Conservation (phyloP, 2,888 invertebrate species). For the Tenthredo mesomela region DNA sequence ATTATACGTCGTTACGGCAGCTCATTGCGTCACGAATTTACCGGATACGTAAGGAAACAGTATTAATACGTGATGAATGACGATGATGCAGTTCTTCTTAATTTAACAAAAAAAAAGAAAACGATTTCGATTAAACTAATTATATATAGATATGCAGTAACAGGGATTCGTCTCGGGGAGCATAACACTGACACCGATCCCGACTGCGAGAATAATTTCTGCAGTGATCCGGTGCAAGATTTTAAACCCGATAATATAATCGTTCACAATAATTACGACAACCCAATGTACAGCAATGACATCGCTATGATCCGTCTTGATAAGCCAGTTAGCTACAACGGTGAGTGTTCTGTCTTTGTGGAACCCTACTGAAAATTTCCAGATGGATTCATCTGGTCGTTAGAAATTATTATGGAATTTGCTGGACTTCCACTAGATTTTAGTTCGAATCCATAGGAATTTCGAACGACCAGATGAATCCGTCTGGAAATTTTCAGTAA, state of each 20-base stretch:
- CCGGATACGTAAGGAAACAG: slow-evolving; percentile 59
- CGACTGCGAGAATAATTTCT: slow-evolving; percentile 69
- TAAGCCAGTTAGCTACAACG: slow-evolving; percentile 67
- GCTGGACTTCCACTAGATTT: no score
- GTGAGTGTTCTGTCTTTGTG: no score
- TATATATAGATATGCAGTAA: slow-evolving; percentile 60
- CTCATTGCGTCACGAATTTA: slow-evolving; percentile 74
- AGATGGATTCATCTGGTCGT: no score
- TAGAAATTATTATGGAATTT: no score
- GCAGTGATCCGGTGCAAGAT: slow-evolving; percentile 72
- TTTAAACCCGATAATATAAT: slow-evolving; percentile 68
- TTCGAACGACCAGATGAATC: no score
- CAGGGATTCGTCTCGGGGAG: slow-evolving; percentile 72
- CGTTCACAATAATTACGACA: slow-evolving; percentile 68
- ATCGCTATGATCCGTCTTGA: slow-evolving; percentile 75
- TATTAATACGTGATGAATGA: neutral
- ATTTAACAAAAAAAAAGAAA: no score
- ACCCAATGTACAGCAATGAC: slow-evolving; percentile 71
- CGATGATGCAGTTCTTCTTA: neutral
- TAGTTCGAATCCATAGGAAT: no score
- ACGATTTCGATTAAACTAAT: neutral
- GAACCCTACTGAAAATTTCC: no score
- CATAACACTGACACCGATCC: slow-evolving; percentile 69
- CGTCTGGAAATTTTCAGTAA: no score
- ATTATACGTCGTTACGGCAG: slow-evolving; percentile 76